Evolutionary conservation across 1,140 invertebrate species (phyloP).

Genomic region (Gryon sp.): DNA sequence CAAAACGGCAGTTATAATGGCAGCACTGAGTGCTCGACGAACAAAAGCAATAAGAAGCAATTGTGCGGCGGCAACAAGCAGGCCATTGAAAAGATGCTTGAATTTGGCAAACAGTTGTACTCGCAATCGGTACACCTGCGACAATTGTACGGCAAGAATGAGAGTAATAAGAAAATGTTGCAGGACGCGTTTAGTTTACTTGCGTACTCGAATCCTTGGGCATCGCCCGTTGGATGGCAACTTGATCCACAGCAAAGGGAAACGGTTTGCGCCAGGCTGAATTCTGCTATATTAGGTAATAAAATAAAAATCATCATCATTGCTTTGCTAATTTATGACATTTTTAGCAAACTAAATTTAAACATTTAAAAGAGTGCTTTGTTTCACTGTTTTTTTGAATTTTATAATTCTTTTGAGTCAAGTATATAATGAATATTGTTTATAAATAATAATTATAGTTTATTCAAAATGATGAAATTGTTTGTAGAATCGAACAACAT

Average conservation of each 20-base stretch:
- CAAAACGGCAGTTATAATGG: constrained; percentile 67
- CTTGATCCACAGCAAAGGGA: constrained; percentile 95
- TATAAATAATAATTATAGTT: too few species aligned
- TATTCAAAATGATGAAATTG: background rate
- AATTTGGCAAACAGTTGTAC: constrained; percentile 96
- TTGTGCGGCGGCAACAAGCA: constrained; percentile 88
- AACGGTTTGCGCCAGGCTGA: constrained; percentile 95
- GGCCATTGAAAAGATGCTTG: constrained; percentile 93
- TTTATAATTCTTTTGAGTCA: too few species aligned
- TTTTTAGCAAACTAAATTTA: too few species aligned
- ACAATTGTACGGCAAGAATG: constrained; percentile 90
- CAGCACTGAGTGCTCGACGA: constrained; percentile 63
- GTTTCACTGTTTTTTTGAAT: too few species aligned
- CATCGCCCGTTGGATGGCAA: constrained; percentile 96
- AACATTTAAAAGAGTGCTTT: too few species aligned
- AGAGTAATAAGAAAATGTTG: constrained; percentile 95
- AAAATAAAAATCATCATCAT: too few species aligned
- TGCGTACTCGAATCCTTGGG: constrained; percentile 98
- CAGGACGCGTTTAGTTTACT: constrained; percentile 98
- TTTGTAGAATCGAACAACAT: constrained; percentile 92
- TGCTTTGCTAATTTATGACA: too few species aligned
- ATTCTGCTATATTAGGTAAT: constrained; percentile 96
- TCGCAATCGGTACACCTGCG: constrained; percentile 92
- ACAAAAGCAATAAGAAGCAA: constrained; percentile 80
- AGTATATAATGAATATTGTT: too few species aligned